These are phyloP conservation scores for Drosophila miranda DNA, from an alignment of 1,140 invertebrate genomes.

Conservation along the genomic window DNA sequence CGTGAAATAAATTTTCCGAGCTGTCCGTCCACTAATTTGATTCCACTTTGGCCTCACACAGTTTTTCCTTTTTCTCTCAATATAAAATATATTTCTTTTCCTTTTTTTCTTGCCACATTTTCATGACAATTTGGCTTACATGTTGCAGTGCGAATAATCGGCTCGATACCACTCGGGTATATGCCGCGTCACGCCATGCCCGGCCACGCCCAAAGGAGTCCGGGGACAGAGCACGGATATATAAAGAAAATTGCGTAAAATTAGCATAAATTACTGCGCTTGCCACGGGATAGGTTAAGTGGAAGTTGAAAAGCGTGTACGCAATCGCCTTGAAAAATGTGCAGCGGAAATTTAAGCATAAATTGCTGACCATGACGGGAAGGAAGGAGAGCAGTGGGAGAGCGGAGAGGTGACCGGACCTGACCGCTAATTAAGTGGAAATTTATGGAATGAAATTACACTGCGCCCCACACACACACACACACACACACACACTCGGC, in stretches of 20 bases:
- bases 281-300: conserved; percentile 46
- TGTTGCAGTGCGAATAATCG: conserved; percentile 48
- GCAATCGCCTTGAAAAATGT: conserved; percentile 79
- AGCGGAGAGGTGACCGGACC: conserved; percentile 15
- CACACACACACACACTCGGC: conserved; percentile 15
- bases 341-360: conserved; percentile 77
- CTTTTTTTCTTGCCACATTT: conserved; percentile 7
- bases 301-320: conserved; percentile 69
- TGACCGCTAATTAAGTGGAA: conserved; percentile 76
- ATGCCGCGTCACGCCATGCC: conserved; percentile 45
- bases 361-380: conserved; percentile 63
- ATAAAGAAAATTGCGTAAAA: conserved; percentile 68
- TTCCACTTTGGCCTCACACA: conserved; percentile 50
- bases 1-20: conserved; percentile 73
- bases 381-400: neutral
- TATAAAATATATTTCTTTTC: neutral
- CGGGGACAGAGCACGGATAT: conserved; percentile 6
- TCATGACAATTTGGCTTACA: conserved; percentile 42
- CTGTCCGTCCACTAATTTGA: conserved; percentile 41
- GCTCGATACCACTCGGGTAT: conserved; percentile 5
- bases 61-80: conserved; percentile 24
- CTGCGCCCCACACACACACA: conserved; percentile 26
- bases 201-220: conserved; percentile 17
- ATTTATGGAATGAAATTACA: conserved; percentile 78
- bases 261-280: conserved; percentile 70